phyloP scores from a whole-genome alignment of 1,140 invertebrate genomes.

The Pseudomyrmex cubaensis region DNA sequence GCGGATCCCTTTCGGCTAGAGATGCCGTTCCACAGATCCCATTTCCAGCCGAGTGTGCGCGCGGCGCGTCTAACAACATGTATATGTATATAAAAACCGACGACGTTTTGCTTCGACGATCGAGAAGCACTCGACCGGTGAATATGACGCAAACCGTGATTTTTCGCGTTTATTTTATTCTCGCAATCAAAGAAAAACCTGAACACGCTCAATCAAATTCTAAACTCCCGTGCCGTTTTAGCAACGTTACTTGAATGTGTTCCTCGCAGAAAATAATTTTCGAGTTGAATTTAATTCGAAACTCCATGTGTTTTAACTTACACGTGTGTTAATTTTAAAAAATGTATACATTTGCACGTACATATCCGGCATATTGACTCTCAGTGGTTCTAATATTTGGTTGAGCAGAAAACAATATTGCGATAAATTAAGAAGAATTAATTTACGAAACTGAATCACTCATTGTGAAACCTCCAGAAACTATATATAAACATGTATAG shows the following conservation, averaged over 20 bases:
- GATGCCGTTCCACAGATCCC: constrained; percentile 65
- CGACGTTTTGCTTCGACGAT: constrained; percentile 71
- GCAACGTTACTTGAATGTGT: not conserved
- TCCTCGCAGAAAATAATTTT: not conserved
- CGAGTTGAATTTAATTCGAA: not conserved
- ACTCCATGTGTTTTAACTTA: too few relatives aligned
- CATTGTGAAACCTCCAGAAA: too few relatives aligned
- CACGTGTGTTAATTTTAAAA: too few relatives aligned
- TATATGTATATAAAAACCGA: constrained; percentile 39
- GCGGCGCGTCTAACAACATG: constrained; percentile 59
- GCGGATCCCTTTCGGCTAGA: constrained; percentile 67
- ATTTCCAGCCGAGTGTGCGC: constrained; percentile 70
- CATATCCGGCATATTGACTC: too few relatives aligned
- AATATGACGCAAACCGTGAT: constrained; percentile 36
- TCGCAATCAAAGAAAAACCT: too few relatives aligned
- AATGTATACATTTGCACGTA: too few relatives aligned
- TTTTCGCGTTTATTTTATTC: not conserved
- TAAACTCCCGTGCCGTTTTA: not conserved
- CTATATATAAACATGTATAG: too few relatives aligned
- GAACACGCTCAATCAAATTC: not conserved
- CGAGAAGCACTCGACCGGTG: constrained; percentile 47
- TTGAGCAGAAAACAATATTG: too few relatives aligned
- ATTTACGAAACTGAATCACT: not conserved
- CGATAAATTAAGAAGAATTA: not conserved
- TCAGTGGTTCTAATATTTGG: too few relatives aligned